phyloP scores from a whole-genome alignment of 2,888 invertebrate genomes.

The Orthosia gothica region DNA sequence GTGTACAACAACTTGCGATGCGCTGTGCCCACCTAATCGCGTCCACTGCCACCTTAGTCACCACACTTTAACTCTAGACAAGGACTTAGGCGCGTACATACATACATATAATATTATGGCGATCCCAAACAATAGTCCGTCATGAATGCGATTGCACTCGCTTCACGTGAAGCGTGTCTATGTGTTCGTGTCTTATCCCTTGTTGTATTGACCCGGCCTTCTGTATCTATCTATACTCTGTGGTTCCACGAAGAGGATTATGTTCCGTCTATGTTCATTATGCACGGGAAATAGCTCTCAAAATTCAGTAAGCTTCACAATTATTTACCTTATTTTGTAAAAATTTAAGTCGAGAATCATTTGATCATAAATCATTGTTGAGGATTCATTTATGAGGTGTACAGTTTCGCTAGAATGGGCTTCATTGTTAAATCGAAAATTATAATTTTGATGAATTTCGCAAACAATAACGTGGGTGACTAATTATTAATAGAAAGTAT shows the following conservation, averaged over 20 bases:
- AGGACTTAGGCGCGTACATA: too few relatives aligned
- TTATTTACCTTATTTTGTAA: constrained; percentile 19
- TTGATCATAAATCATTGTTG: background rate
- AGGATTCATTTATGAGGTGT: constrained; percentile 12
- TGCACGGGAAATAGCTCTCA: constrained; percentile 38
- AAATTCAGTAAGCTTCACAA: constrained; percentile 21
- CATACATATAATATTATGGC: too few relatives aligned
- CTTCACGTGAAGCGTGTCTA: background rate
- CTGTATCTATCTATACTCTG: constrained; percentile 14
- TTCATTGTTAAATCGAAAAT: constrained; percentile 36
- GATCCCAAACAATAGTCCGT: background rate
- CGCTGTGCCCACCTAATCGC: too few relatives aligned
- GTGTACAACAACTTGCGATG: too few relatives aligned
- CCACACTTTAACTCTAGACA: too few relatives aligned
- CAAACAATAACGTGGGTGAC: background rate
- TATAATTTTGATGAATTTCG: constrained; percentile 26
- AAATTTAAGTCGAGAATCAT: constrained; percentile 23
- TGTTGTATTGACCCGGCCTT: background rate
- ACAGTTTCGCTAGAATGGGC: constrained; percentile 19
- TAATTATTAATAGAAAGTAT: background rate
- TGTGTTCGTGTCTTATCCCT: background rate
- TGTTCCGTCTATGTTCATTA: constrained; percentile 34
- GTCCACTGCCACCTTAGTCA: too few relatives aligned
- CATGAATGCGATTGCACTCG: background rate
- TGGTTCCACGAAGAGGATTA: constrained; percentile 34